Conservation (phyloP, 2,797 vertebrate genomes). For the Acrossocheilus wenchowensis region DNA sequence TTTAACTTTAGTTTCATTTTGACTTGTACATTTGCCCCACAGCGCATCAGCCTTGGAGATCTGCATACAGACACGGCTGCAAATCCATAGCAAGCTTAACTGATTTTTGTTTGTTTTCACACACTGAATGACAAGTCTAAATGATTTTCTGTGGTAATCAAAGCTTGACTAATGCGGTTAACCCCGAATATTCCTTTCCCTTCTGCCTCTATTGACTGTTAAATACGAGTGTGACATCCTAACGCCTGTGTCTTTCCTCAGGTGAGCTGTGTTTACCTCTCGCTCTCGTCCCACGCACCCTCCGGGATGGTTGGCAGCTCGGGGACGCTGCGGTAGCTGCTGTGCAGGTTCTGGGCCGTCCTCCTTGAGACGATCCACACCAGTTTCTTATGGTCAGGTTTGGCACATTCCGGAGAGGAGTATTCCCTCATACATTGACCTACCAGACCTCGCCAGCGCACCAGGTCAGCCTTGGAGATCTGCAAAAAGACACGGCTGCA, state of each 20-base stretch:
- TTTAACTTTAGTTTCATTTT: neutral
- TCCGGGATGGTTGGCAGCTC: constrained; percentile 96
- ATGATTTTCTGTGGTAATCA: neutral
- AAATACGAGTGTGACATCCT: neutral
- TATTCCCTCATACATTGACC: constrained; percentile 92
- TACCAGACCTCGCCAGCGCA: constrained; percentile 89
- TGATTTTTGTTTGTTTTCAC: neutral
- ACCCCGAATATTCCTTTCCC: neutral
- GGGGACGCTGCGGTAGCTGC: constrained; percentile 88
- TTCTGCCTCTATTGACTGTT: neutral
- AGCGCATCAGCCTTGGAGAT: too few species aligned
- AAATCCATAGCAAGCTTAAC: neutral
- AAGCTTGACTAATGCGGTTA: neutral
- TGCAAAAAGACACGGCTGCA: constrained; percentile 65
- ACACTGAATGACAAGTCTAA: neutral
- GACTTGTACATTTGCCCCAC: neutral
- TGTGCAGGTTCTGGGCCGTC: constrained; percentile 93
- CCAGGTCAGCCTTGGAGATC: constrained; percentile 87
- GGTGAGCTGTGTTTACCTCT: constrained; percentile 79
- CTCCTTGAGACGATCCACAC: constrained; percentile 96
- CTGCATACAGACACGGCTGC: too few species aligned
- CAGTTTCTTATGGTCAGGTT: constrained; percentile 92
- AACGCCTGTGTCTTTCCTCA: neutral
- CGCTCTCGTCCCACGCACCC: constrained; percentile 84
- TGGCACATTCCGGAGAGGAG: constrained; percentile 93